Evolutionary conservation across 2,888 invertebrate genomes (phyloP).

Genomic region (Zaprionus obscuricornis): DNA sequence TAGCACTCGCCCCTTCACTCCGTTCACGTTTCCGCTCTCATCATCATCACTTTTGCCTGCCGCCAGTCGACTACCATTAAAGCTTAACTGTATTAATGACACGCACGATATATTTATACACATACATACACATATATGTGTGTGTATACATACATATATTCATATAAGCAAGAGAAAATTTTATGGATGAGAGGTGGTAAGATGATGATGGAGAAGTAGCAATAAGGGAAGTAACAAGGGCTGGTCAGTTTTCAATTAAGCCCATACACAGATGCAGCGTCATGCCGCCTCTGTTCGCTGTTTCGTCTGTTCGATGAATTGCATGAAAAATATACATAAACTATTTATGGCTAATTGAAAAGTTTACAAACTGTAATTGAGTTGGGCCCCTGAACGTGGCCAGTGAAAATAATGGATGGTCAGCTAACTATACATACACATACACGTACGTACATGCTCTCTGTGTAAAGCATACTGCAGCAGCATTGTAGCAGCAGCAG

Average conservation of each 20-base stretch:
- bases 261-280: constrained; percentile 52
- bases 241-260: constrained; percentile 52
- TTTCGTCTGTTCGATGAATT: constrained; percentile 56
- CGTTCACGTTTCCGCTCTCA: no score
- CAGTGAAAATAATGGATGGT: constrained; percentile 56
- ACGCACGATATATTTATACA: constrained; percentile 33
- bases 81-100: constrained; percentile 66
- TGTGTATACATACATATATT: no score
- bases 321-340: constrained; percentile 74
- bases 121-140: neutral
- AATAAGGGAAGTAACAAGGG: neutral
- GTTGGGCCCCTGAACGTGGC: constrained; percentile 48
- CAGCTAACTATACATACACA: constrained; percentile 31
- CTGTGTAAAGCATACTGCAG: neutral
- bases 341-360: constrained; percentile 80
- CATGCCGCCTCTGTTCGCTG: constrained; percentile 16
- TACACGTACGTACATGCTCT: constrained; percentile 12
- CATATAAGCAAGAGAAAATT: no score
- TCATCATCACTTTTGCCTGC: no score
- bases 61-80: no score
- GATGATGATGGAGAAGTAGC: no score
- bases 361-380: constrained; percentile 82
- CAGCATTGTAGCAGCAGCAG: neutral
- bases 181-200: no score
- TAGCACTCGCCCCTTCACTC: no score